These are phyloP conservation scores for Cheilosia scutellata DNA, from an alignment of 2,888 invertebrate species.

Conservation along the genomic window DNA sequence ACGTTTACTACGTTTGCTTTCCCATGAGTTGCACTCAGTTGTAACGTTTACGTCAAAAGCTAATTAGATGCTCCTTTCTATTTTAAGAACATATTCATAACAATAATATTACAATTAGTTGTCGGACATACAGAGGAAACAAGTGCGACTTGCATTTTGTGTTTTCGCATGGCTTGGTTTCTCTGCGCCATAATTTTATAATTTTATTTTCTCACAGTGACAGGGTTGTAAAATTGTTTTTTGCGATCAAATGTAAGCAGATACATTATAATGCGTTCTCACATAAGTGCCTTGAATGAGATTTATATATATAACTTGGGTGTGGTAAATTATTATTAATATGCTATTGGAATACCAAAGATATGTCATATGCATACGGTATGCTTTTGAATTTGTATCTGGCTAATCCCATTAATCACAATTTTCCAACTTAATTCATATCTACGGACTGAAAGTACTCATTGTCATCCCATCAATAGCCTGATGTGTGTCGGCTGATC, in stretches of 20 bases:
- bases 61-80: slow-evolving; percentile 42
- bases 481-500: slow-evolving; percentile 25
- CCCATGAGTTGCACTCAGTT: slow-evolving; percentile 33
- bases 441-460: slow-evolving; percentile 2
- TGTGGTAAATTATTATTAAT: slow-evolving; percentile 30
- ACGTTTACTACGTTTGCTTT: slow-evolving; percentile 7
- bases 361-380: not conserved
- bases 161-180: not conserved
- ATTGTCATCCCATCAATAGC: slow-evolving; percentile 13
- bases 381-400: not conserved
- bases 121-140: slow-evolving; percentile 13
- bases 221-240: slow-evolving; percentile 14
- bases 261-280: slow-evolving; percentile 30
- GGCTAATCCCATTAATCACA: not conserved
- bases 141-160: slow-evolving; percentile 20
- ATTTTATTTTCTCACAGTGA: not conserved
- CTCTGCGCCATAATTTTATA: not conserved
- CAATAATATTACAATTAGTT: not conserved
- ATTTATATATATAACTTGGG: slow-evolving; percentile 47
- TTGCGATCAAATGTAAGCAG: slow-evolving; percentile 4
- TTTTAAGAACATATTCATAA: slow-evolving; percentile 46
- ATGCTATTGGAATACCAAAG: slow-evolving; percentile 12
- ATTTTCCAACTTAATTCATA: slow-evolving; percentile 22
- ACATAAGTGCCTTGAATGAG: slow-evolving; percentile 38
- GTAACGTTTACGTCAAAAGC: slow-evolving; percentile 57